A percentile compares a stretch with the other conserved stretches of the same genome.
Conservation (phyloP, 1,140 invertebrate species). For the Prorops nasuta region DNA sequence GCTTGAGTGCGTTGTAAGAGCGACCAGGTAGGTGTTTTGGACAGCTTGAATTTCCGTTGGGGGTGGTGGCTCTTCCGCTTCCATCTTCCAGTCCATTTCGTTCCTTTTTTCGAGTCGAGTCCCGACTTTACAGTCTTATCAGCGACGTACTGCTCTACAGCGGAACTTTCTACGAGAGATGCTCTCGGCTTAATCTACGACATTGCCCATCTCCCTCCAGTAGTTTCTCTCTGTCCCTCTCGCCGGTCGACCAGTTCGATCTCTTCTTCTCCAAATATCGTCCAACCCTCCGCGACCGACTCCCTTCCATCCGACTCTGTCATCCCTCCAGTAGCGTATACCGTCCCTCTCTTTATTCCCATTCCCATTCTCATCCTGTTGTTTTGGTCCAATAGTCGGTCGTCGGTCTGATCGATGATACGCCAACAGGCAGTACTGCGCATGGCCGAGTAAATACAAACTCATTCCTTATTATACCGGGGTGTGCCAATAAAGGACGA, state of each 20-base stretch:
- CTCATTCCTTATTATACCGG: conserved; percentile 51
- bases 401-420: conserved; percentile 55
- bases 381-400: conserved; percentile 55
- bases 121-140: too few species aligned
- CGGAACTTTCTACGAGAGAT: too few species aligned
- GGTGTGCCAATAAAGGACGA: conserved; percentile 47
- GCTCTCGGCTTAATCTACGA: too few species aligned
- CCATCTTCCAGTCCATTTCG: neutral
- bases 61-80: conserved; percentile 7
- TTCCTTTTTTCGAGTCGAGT: neutral
- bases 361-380: conserved; percentile 46
- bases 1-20: conserved; percentile 23
- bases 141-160: too few species aligned
- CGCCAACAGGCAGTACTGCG: conserved; percentile 48
- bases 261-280: neutral
- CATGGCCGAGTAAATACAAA: conserved; percentile 52
- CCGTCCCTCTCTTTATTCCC: conserved; percentile 28
- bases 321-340: conserved; percentile 16
- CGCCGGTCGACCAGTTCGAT: too few species aligned
- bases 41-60: too few species aligned
- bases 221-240: neutral
- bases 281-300: conserved; percentile 7
- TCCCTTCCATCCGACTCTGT: conserved; percentile 10
- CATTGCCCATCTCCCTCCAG: neutral
- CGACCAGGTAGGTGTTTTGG: conserved; percentile 19